Conservation (phyloP, 2,113 vertebrate species). For the Neolamprologus fasciatus region DNA sequence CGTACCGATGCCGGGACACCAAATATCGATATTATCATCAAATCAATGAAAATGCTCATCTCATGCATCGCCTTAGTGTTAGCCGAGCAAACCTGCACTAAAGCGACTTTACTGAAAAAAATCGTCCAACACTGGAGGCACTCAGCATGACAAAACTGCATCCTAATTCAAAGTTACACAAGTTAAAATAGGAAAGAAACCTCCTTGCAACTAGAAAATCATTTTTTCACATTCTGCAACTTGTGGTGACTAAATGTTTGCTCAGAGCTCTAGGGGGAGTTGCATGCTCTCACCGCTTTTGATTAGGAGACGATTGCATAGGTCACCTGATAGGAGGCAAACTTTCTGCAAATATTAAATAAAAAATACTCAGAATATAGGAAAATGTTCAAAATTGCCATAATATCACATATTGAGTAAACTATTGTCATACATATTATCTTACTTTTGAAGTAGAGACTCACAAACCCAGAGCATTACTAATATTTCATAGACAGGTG, state of each 20-base stretch:
- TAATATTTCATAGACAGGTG: not conserved
- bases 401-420: not conserved
- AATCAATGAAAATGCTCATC: not conserved
- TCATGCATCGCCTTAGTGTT: not conserved
- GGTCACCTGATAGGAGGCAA: not conserved
- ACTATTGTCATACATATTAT: not conserved
- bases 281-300: not conserved
- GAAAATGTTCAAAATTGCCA: not conserved
- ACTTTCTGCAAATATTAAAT: not conserved
- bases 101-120: not conserved
- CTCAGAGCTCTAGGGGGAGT: fast-evolving
- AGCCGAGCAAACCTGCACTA: not conserved
- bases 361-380: not conserved
- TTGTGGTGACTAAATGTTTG: not conserved
- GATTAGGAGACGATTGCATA: not conserved
- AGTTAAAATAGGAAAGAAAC: not conserved
- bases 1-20: not conserved
- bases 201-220: not conserved
- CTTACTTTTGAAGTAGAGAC: not conserved
- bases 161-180: not conserved
- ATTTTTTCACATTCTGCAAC: not conserved
- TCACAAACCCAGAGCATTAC: not conserved
- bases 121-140: not conserved
- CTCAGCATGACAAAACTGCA: not conserved
- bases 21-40: not conserved